Evolutionary conservation across 92 coral and sea anemone species (phyloP).

Genomic region (Metridium senile): DNA sequence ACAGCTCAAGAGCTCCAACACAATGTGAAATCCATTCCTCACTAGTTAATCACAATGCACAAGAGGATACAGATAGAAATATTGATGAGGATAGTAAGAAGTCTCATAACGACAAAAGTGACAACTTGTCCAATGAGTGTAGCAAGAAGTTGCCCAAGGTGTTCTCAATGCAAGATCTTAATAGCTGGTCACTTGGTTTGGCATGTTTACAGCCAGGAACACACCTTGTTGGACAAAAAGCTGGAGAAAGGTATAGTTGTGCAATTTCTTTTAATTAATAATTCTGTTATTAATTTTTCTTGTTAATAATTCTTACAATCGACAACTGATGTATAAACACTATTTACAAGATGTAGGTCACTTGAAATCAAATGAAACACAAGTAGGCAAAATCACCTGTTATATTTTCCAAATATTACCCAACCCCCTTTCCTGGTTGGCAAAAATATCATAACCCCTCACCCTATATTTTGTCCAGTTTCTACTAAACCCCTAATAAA

Average conservation of each 20-base stretch:
- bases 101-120: too few relatives aligned
- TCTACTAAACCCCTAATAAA: too few relatives aligned
- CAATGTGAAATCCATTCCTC: slow-evolving; percentile 19
- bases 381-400: too few relatives aligned
- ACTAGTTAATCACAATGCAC: not conserved
- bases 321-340: too few relatives aligned
- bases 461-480: too few relatives aligned
- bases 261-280: not conserved
- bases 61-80: not conserved
- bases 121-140: not conserved
- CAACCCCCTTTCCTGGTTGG: too few relatives aligned
- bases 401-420: too few relatives aligned
- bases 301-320: too few relatives aligned
- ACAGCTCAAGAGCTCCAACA: not conserved
- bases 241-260: not conserved
- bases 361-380: too few relatives aligned
- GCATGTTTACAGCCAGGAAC: slow-evolving; percentile 28
- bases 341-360: too few relatives aligned
- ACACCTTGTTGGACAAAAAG: not conserved
- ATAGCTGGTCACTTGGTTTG: slow-evolving; percentile 30
- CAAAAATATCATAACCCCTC: too few relatives aligned
- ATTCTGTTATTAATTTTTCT: too few relatives aligned
- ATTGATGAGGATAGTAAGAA: not conserved
- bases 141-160: not conserved
- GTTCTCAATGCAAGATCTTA: slow-evolving; percentile 31